Percentiles rank a stretch among this genome's conserved stretches.
phyloP scores from a whole-genome alignment of 2,888 invertebrate genomes.

The Polyommatus icarus region DNA sequence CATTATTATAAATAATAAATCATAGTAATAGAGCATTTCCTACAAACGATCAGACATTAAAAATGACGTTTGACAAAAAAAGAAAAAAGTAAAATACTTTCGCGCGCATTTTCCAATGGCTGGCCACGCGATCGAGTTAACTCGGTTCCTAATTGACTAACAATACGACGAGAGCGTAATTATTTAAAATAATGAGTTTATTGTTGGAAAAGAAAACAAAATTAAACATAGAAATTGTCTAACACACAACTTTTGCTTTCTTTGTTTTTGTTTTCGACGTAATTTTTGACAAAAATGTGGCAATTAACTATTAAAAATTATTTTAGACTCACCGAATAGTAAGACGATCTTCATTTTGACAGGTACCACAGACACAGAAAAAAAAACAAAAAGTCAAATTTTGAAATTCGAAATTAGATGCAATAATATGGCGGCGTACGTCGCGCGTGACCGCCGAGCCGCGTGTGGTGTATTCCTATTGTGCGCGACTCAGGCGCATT shows the following conservation, averaged over 20 bases:
- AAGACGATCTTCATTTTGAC: conserved; percentile 64
- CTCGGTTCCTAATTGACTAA: conserved; percentile 38
- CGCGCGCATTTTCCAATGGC: conserved; percentile 45
- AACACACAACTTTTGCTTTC: background rate
- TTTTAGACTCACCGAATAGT: conserved; percentile 63
- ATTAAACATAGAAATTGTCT: background rate
- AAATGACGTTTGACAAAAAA: conserved; percentile 26
- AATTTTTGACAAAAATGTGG: background rate
- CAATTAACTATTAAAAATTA: conserved; percentile 30
- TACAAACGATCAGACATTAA: conserved; percentile 14
- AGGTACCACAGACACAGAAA: conserved; percentile 55
- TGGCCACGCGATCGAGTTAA: conserved; percentile 40
- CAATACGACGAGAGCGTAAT: conserved; percentile 33
- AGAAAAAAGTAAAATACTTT: conserved; percentile 40
- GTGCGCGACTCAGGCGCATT: conserved; percentile 57
- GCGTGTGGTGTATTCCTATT: conserved; percentile 63
- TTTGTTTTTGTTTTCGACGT: background rate
- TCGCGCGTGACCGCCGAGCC: conserved; percentile 63
- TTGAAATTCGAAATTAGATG: conserved; percentile 50
- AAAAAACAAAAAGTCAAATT: conserved; percentile 44
- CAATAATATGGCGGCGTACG: conserved; percentile 60
- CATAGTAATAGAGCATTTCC: conserved; percentile 11
- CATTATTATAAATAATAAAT: conserved; percentile 10
- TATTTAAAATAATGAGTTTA: conserved; percentile 19
- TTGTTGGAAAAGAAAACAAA: conserved; percentile 17